Conservation (phyloP, 2,797 vertebrate species). For the Rhinophrynus dorsalis region DNA sequence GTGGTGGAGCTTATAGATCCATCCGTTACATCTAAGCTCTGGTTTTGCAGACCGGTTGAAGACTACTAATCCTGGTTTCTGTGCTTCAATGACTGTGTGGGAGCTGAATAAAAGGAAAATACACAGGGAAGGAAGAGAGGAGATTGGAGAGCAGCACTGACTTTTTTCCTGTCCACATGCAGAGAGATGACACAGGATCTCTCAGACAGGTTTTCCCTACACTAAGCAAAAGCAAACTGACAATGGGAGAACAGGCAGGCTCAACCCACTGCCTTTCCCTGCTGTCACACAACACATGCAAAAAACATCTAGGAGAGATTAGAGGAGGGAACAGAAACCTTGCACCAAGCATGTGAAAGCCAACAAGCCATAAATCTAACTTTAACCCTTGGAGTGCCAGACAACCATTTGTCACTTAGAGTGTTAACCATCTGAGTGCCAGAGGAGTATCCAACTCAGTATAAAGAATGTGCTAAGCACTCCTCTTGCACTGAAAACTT, state of each 20-base stretch:
- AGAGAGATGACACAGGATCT: constrained; percentile 65
- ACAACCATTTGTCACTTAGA: too few relatives aligned
- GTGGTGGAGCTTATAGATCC: constrained; percentile 56
- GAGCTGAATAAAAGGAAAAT: constrained; percentile 67
- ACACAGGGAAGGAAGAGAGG: constrained; percentile 29
- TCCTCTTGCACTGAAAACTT: too few relatives aligned
- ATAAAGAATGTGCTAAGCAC: too few relatives aligned
- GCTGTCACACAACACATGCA: constrained; percentile 67
- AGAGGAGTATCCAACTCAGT: too few relatives aligned
- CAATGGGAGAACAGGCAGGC: constrained; percentile 62
- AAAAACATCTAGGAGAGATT: constrained; percentile 62
- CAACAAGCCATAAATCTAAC: constrained; percentile 59
- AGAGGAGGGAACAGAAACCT: constrained; percentile 62
- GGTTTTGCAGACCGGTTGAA: constrained; percentile 54
- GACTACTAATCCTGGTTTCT: constrained; percentile 57
- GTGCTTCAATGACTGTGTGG: constrained; percentile 59
- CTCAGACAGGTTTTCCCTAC: constrained; percentile 65
- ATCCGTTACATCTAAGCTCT: constrained; percentile 58
- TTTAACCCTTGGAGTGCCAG: too few relatives aligned
- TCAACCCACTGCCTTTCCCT: constrained; percentile 57
- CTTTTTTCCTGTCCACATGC: constrained; percentile 58
- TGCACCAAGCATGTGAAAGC: constrained; percentile 56
- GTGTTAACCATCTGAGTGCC: too few relatives aligned
- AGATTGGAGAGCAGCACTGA: constrained; percentile 53
- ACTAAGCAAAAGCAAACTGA: constrained; percentile 62